Base-by-base conservation (phyloP, 2,888 invertebrate species). In the Hyposoter dolosus region DNA sequence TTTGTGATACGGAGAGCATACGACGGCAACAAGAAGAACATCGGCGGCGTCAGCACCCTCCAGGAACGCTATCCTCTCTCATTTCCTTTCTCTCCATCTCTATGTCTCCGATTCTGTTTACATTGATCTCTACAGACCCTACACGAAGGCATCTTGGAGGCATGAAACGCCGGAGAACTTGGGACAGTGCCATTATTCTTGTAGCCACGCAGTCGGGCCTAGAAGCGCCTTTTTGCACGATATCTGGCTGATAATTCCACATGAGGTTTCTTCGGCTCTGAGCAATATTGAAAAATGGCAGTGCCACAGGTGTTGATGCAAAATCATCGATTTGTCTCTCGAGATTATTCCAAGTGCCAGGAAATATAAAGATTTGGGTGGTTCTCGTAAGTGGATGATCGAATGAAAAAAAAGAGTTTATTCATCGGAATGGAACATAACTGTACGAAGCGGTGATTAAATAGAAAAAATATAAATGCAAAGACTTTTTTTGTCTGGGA, bases 11-110 rank as follows among this genome's bases (percentile, higher is more conserved):
- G 90, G 88, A 6, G 40, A 40, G 88, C 47, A 63, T 74, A 75
- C 12, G 40, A 47, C 56, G 78, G 75, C 47, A 40, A 77, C 53
- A 60, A 65, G 76, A 86, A 81, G 83, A 80, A 82, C 78, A 77
- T 81, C 74, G 63, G 69, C 80, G 78, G 66, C 77, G 56, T 72
- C 72, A 72, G 60, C 28, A 66, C 72, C 45, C 71, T 66, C 65
- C 17, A 50, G 74, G 28, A 43, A 83, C 85, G 89, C 83, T 89
- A 89, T 92, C 40, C 43, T n/a, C 53, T 53, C 72, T 19, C 19
- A 43, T 56, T 23, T 23, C 43, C 56, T 19, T n/a, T 74, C 32
- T 40, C 56, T 68, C 7, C 50, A 4, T 75, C 43, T 63, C 63
- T n/a, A 7, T 43, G 6, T 23, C 43, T 68, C 23, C 23, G 10